Conservation (phyloP, 2,797 vertebrate species). For the Acrossocheilus fasciatus region DNA sequence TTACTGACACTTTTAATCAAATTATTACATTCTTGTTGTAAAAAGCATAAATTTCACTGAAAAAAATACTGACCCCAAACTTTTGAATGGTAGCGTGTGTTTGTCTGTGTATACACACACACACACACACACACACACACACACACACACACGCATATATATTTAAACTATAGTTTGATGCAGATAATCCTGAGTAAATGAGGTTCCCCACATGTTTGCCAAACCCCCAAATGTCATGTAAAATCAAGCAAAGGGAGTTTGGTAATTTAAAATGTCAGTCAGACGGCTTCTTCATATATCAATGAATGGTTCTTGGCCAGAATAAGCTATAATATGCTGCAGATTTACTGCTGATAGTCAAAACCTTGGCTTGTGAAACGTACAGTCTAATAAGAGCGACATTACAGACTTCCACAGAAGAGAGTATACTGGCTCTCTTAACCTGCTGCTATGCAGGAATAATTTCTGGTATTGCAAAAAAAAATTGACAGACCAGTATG, state of each 20-base stretch:
- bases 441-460: background rate
- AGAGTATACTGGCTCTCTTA: background rate
- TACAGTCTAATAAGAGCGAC: background rate
- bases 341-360: conserved; percentile 22
- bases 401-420: conserved; percentile 4
- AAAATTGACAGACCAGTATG: background rate
- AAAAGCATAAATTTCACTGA: background rate
- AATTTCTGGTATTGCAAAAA: background rate
- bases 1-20: background rate
- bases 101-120: no score
- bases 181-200: background rate
- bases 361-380: conserved; percentile 8
- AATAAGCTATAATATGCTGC: conserved; percentile 15
- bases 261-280: conserved; percentile 10
- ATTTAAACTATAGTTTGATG: background rate
- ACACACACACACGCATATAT: background rate
- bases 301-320: conserved; percentile 17
- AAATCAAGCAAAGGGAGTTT: background rate
- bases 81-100: background rate
- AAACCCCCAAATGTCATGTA: conserved; percentile 17
- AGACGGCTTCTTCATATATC: conserved; percentile 3
- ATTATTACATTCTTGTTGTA: background rate
- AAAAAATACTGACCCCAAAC: background rate
- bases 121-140: no score
- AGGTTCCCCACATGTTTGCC: background rate